Percentiles rank a stretch among this genome's conserved stretches.
These are phyloP conservation scores for Oxyura jamaicensis DNA, from an alignment of 2,113 vertebrate genomes.

Conservation along the genomic window DNA sequence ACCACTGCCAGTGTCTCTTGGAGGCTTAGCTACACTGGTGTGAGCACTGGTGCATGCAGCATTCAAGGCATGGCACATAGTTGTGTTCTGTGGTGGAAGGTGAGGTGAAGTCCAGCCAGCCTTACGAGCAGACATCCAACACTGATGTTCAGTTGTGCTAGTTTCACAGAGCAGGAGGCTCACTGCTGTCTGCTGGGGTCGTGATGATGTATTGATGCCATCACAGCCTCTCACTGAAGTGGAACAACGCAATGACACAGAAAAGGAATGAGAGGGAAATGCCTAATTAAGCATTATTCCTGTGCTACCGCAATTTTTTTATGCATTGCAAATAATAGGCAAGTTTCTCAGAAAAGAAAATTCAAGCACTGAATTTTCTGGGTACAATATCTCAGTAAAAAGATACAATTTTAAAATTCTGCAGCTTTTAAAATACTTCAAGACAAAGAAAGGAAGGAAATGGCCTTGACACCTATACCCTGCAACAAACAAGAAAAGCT, in stretches of 20 bases:
- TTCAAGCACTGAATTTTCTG: neutral
- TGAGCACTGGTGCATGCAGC: neutral
- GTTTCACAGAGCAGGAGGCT: neutral
- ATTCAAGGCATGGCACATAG: fast-evolving
- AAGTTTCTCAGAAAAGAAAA: neutral
- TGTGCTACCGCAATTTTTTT: neutral
- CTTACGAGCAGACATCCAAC: neutral
- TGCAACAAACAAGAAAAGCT: neutral
- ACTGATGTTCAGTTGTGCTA: neutral
- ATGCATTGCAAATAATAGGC: neutral
- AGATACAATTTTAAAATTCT: neutral
- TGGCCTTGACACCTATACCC: neutral
- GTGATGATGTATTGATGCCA: neutral
- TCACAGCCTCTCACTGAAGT: neutral
- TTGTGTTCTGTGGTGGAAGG: neutral
- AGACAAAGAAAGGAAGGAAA: neutral
- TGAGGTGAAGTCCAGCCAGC: neutral
- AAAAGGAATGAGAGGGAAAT: neutral
- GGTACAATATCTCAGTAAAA: neutral
- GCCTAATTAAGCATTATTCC: neutral
- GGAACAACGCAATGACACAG: neutral
- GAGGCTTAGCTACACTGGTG: neutral
- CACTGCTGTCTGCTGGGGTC: neutral
- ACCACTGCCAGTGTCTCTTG: neutral
- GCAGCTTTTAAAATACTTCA: neutral